Percentiles rank a stretch among this genome's conserved stretches.
These are phyloP conservation scores for Gobius niger DNA, from an alignment of 2,113 vertebrate species.

Conservation along the genomic window DNA sequence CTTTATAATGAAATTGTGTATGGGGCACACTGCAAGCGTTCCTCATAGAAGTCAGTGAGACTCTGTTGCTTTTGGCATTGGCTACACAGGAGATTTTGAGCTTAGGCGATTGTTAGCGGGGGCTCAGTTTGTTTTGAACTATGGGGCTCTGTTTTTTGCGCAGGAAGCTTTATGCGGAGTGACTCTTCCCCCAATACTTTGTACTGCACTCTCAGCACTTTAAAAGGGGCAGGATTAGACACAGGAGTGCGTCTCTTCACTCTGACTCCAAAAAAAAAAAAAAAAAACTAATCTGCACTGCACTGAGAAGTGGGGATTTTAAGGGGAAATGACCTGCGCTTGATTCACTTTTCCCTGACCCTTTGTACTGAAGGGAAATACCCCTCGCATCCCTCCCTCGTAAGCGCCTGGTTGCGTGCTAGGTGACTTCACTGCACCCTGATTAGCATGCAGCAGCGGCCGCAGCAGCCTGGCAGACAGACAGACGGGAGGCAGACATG, in stretches of 20 bases:
- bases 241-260: slow-evolving; percentile 47
- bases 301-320: slow-evolving; percentile 61
- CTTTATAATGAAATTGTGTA: slow-evolving; percentile 35
- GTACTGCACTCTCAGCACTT: slow-evolving; percentile 63
- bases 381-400: slow-evolving; percentile 29
- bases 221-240: slow-evolving; percentile 66
- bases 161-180: slow-evolving; percentile 41
- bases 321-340: slow-evolving; percentile 62
- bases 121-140: slow-evolving; percentile 55
- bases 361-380: slow-evolving; percentile 31
- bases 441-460: slow-evolving; percentile 68
- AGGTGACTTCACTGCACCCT: slow-evolving; percentile 34
- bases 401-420: slow-evolving; percentile 29
- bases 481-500: slow-evolving; percentile 44
- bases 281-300: slow-evolving; percentile 60
- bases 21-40: slow-evolving; percentile 19
- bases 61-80: slow-evolving; percentile 20
- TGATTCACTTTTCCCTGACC: slow-evolving; percentile 40
- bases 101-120: slow-evolving; percentile 53
- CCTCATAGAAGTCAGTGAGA: slow-evolving; percentile 15
- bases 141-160: slow-evolving; percentile 48
- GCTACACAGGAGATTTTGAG: slow-evolving; percentile 51
- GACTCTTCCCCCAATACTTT: slow-evolving; percentile 42
- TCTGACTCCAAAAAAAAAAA: slow-evolving; percentile 20
- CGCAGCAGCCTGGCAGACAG: slow-evolving; percentile 40